These are phyloP conservation scores for Phlogophora meticulosa DNA, from an alignment of 2,888 invertebrate genomes.

Conservation along the genomic window DNA sequence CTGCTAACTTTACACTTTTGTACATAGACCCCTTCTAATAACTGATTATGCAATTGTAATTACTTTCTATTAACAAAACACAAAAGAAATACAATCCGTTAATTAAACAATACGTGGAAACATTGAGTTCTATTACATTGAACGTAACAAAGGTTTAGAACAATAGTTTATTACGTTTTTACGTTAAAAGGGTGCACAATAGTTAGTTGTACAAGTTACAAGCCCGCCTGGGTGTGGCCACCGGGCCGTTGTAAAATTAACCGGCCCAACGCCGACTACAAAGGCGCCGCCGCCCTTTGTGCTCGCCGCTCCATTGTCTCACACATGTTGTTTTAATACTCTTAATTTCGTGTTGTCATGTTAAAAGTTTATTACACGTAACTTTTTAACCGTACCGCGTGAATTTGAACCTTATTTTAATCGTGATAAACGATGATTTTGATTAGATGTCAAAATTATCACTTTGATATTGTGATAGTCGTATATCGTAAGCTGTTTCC, in stretches of 20 bases:
- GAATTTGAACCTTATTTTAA: slow-evolving; percentile 65
- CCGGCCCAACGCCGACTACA: slow-evolving; percentile 79
- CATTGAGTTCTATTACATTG: slow-evolving; percentile 9
- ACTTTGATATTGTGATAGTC: slow-evolving; percentile 28
- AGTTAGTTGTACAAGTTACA: slow-evolving; percentile 55
- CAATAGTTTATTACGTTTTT: slow-evolving; percentile 49
- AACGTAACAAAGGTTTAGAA: slow-evolving; percentile 31
- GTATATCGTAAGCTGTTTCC: neutral
- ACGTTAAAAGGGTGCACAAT: slow-evolving; percentile 64
- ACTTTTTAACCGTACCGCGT: slow-evolving; percentile 27
- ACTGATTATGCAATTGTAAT: slow-evolving; percentile 25
- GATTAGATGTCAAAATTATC: slow-evolving; percentile 24
- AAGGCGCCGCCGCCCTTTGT: slow-evolving; percentile 84
- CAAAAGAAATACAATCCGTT: slow-evolving; percentile 26
- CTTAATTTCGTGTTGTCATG: slow-evolving; percentile 89
- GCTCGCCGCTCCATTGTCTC: slow-evolving; percentile 86
- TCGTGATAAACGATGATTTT: slow-evolving; percentile 39
- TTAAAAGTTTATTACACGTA: slow-evolving; percentile 85
- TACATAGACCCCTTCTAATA: slow-evolving; percentile 16
- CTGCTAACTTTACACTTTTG: neutral
- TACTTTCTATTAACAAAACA: slow-evolving; percentile 26
- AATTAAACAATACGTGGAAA: slow-evolving; percentile 47
- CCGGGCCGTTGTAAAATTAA: slow-evolving; percentile 83
- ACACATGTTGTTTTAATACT: slow-evolving; percentile 86
- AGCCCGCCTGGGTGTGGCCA: slow-evolving; percentile 65